Conservation (phyloP, 2,113 vertebrate genomes). For the Pangasianodon gigas region DNA sequence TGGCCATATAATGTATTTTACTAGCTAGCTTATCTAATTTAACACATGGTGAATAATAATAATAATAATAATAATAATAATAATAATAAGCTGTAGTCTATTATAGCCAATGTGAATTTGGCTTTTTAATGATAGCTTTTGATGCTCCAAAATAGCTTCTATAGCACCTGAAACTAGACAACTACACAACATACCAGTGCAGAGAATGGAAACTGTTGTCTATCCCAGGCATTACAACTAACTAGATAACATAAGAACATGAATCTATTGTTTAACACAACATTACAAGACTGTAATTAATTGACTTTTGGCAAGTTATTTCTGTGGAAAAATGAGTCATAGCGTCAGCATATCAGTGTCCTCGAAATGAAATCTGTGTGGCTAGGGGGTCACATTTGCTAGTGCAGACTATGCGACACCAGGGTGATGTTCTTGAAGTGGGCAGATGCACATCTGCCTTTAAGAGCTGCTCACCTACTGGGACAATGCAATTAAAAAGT, state of each 20-base stretch:
- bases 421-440: background rate
- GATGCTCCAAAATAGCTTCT: too few relatives aligned
- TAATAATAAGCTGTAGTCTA: too few relatives aligned
- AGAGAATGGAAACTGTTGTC: background rate
- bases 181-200: background rate
- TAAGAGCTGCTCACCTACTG: background rate
- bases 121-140: too few relatives aligned
- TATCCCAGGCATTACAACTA: background rate
- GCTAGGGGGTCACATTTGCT: background rate
- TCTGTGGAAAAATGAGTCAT: background rate
- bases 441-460: background rate
- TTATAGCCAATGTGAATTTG: too few relatives aligned
- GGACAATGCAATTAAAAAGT: background rate
- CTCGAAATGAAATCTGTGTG: background rate
- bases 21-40: background rate
- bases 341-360: background rate
- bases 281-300: background rate
- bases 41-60: too few relatives aligned
- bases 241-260: background rate
- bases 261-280: background rate
- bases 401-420: background rate
- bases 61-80: too few relatives aligned
- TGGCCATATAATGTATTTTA: too few relatives aligned
- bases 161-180: background rate
- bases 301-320: background rate